Conservation (phyloP, 2,113 vertebrate species). For the Menidia beryllina region DNA sequence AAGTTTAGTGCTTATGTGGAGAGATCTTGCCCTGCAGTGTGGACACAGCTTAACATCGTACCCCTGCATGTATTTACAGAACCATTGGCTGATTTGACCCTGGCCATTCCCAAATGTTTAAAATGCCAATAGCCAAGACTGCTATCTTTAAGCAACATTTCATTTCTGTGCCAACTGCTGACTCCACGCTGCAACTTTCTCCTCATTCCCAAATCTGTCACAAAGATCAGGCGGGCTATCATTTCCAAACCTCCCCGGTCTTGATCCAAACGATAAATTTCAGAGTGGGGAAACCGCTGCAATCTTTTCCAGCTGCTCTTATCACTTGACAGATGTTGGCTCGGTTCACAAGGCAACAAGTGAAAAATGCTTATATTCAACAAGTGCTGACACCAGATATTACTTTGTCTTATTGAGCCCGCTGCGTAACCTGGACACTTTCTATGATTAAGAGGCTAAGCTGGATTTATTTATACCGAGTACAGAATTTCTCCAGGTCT, state of each 20-base stretch:
- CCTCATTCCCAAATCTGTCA: slow-evolving; percentile 59
- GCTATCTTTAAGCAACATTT: slow-evolving; percentile 49
- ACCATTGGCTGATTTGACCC: slow-evolving; percentile 13
- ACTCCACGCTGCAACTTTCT: slow-evolving; percentile 39
- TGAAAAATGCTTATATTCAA: neutral
- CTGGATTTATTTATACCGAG: neutral
- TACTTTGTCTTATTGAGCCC: neutral
- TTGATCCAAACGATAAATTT: slow-evolving; percentile 23
- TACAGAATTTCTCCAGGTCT: neutral
- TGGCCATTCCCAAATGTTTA: slow-evolving; percentile 23
- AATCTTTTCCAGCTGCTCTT: slow-evolving; percentile 27
- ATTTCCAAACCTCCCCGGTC: slow-evolving; percentile 50
- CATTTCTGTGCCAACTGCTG: slow-evolving; percentile 24
- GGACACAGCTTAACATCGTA: neutral
- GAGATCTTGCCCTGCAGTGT: neutral
- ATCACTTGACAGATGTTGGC: slow-evolving; percentile 32
- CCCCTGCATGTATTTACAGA: slow-evolving; percentile 34
- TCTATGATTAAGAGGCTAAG: neutral
- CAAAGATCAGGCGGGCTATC: slow-evolving; percentile 9
- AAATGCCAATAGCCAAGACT: slow-evolving; percentile 9
- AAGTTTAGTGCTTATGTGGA: no score
- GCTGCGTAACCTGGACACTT: neutral
- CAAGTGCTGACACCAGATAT: slow-evolving; percentile 1
- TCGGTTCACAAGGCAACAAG: slow-evolving; percentile 4
- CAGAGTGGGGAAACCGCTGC: slow-evolving; percentile 30